Evolutionary conservation across 2,888 invertebrate species (phyloP).

Genomic region (Euspilapteryx auroguttella): DNA sequence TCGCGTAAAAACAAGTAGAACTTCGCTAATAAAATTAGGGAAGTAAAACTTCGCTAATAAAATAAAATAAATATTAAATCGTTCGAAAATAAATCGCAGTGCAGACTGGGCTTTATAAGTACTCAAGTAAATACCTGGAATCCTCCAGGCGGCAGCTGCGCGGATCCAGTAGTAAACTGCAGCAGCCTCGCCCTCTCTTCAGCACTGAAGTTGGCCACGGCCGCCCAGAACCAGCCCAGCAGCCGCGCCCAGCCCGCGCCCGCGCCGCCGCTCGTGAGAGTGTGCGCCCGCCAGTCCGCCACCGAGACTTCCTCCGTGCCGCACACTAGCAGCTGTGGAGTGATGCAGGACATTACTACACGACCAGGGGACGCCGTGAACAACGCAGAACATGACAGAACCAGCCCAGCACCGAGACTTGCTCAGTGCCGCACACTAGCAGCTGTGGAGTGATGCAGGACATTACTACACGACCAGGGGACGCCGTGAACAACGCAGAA

Average conservation of each 20-base stretch:
- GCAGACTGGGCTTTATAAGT: too few species aligned
- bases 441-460: too few species aligned
- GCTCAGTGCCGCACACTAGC: too few species aligned
- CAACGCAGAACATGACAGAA: too few species aligned
- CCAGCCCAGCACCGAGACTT: too few species aligned
- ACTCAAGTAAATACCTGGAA: slow-evolving; percentile 72
- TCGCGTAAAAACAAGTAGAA: too few species aligned
- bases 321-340: slow-evolving; percentile 79
- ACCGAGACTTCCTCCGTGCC: slow-evolving; percentile 92
- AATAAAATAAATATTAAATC: too few species aligned
- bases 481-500: too few species aligned
- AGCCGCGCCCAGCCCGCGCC: slow-evolving; percentile 81
- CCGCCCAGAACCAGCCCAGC: slow-evolving; percentile 90
- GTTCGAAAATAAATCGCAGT: too few species aligned
- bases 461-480: not conserved
- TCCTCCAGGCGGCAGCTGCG: slow-evolving; percentile 82
- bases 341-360: slow-evolving; percentile 7
- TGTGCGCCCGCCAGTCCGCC: slow-evolving; percentile 86
- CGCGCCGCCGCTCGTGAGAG: slow-evolving; percentile 85
- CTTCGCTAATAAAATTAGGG: too few species aligned
- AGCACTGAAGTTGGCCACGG: slow-evolving; percentile 84
- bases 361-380: not conserved
- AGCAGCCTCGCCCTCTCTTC: slow-evolving; percentile 91
- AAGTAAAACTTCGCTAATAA: too few species aligned
- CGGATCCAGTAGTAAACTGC: slow-evolving; percentile 92